Evolutionary conservation across 2,888 invertebrate species (phyloP).

Genomic region (Dastarcus helophoroides): DNA sequence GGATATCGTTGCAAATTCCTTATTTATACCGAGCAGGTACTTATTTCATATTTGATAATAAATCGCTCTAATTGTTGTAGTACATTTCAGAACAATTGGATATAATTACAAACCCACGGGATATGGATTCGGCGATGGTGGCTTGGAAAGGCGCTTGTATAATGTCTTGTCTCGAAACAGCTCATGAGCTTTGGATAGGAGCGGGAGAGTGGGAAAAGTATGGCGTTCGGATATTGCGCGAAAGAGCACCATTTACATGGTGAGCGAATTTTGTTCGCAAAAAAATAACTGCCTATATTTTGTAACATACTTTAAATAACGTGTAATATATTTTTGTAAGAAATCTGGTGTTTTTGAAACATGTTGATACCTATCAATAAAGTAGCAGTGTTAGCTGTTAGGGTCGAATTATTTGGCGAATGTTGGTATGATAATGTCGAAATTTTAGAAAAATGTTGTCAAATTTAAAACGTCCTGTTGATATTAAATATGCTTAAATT

Average conservation of each 20-base stretch:
- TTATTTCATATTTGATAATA: neutral
- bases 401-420: too few species aligned
- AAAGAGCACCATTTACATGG: conserved; percentile 88
- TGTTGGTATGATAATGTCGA: too few species aligned
- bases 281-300: too few species aligned
- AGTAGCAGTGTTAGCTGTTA: too few species aligned
- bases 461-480: too few species aligned
- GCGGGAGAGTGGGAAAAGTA: conserved; percentile 75
- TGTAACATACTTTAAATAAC: too few species aligned
- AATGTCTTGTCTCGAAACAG: conserved; percentile 85
- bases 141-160: conserved; percentile 94
- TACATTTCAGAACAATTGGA: conserved; percentile 67
- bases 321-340: too few species aligned
- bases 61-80: conserved; percentile 8
- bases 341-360: too few species aligned
- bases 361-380: too few species aligned
- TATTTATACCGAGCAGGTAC: conserved; percentile 57
- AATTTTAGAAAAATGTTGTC: too few species aligned
- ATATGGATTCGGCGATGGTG: conserved; percentile 82
- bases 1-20: conserved; percentile 74
- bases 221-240: conserved; percentile 75
- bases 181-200: conserved; percentile 85
- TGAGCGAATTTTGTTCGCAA: conserved; percentile 34
- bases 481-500: too few species aligned
- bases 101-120: conserved; percentile 82